Percentiles rank a stretch among this genome's conserved stretches.
Conservation (phyloP, 2,113 vertebrate genomes). For the Ameiurus melas region DNA sequence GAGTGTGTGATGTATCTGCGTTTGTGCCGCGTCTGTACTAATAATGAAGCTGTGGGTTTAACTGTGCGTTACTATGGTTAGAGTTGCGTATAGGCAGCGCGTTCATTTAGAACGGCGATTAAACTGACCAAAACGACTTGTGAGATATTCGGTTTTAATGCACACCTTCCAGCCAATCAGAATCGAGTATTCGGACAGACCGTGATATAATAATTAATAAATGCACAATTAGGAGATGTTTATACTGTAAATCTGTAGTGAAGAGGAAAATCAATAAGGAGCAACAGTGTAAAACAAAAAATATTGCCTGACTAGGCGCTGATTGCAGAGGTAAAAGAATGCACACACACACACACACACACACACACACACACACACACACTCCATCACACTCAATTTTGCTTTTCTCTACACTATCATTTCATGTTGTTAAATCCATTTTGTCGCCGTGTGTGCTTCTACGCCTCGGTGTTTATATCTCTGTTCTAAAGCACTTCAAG, state of each 20-base stretch:
- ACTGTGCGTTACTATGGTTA: no score
- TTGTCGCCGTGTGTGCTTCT: not conserved
- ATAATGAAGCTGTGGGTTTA: no score
- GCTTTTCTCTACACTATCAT: not conserved
- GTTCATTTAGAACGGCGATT: no score
- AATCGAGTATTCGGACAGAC: not conserved
- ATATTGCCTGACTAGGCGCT: not conserved
- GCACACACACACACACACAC: not conserved
- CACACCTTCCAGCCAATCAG: not conserved
- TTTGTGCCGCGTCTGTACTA: no score
- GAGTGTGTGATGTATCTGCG: no score
- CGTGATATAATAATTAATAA: not conserved
- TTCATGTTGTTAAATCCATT: not conserved
- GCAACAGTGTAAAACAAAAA: not conserved
- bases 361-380: not conserved
- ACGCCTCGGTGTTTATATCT: not conserved
- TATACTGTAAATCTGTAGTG: not conserved
- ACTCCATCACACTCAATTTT: not conserved
- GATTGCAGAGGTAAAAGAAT: not conserved
- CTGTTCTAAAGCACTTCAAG: not conserved
- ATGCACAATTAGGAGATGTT: not conserved
- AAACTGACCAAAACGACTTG: no score
- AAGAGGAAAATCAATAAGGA: not conserved
- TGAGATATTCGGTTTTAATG: no score
- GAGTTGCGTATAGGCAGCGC: no score